These are phyloP conservation scores for Danaus chrysippus DNA, from an alignment of 2,888 invertebrate species.

Conservation along the genomic window DNA sequence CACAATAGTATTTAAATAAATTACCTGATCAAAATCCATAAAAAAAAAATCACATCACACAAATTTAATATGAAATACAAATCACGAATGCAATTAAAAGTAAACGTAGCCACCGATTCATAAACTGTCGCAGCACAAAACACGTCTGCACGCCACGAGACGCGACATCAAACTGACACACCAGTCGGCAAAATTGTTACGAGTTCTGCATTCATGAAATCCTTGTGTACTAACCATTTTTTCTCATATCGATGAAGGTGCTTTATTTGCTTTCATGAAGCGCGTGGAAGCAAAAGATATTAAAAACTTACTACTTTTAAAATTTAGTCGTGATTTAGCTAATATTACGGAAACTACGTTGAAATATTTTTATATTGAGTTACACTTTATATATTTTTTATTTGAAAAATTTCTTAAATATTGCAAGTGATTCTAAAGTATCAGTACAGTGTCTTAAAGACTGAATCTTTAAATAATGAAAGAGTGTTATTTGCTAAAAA, in stretches of 20 bases:
- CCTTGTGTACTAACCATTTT: slow-evolving; percentile 16
- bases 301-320: too few species aligned
- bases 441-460: too few species aligned
- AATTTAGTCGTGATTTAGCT: too few species aligned
- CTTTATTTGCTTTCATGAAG: neutral
- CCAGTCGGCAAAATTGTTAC: slow-evolving; percentile 26
- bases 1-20: neutral
- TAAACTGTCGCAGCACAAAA: slow-evolving; percentile 13
- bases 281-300: too few species aligned
- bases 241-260: neutral
- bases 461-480: too few species aligned
- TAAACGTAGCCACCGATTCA: slow-evolving; percentile 21
- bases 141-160: slow-evolving; percentile 25
- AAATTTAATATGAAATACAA: slow-evolving; percentile 9
- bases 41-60: slow-evolving; percentile 21
- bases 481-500: too few species aligned
- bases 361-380: too few species aligned
- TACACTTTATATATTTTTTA: too few species aligned
- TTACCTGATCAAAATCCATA: neutral
- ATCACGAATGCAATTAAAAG: slow-evolving; percentile 22
- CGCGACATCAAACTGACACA: slow-evolving; percentile 29
- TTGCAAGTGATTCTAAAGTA: too few species aligned
- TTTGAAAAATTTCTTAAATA: too few species aligned
- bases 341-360: too few species aligned
- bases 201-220: slow-evolving; percentile 18